These are phyloP conservation scores for Caenorhabditis macrosperma DNA, from an alignment of 2,888 invertebrate genomes.

Conservation along the genomic window DNA sequence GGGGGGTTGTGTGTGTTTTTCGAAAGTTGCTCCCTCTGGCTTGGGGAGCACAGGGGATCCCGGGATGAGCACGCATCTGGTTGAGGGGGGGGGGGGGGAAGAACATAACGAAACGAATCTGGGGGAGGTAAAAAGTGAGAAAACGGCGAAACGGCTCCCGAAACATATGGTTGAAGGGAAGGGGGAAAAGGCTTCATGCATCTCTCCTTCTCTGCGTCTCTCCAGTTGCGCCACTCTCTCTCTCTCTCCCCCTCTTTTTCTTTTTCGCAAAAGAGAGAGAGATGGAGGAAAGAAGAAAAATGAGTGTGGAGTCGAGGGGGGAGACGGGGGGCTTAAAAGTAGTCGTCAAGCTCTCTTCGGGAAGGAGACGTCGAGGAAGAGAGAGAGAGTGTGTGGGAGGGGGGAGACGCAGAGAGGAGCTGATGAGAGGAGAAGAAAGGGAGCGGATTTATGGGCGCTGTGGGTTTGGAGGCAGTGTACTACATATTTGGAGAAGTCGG, in stretches of 20 bases:
- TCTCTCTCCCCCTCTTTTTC: not conserved
- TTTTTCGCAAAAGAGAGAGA: not conserved
- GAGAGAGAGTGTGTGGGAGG: not conserved
- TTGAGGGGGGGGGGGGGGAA: no score
- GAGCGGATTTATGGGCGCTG: not conserved
- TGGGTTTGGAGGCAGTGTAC: no score
- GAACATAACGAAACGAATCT: no score
- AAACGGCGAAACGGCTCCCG: no score
- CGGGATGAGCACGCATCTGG: no score
- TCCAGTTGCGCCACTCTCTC: not conserved
- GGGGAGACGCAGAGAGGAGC: conserved; percentile 12
- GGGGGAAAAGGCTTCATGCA: not conserved
- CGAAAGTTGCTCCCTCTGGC: no score
- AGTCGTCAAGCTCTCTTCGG: conserved; percentile 45
- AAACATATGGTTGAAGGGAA: not conserved
- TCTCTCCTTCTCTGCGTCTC: not conserved
- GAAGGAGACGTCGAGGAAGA: conserved; percentile 39
- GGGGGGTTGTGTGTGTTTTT: no score
- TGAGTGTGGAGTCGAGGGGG: not conserved
- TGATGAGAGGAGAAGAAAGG: not conserved
- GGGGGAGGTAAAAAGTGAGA: no score
- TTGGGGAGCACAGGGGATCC: no score
- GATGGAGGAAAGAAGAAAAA: not conserved
- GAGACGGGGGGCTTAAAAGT: conserved; percentile 40
- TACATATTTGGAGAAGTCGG: no score